Evolutionary conservation across 2,797 vertebrate genomes (phyloP).

Genomic region (Philypnodon macrostomus): DNA sequence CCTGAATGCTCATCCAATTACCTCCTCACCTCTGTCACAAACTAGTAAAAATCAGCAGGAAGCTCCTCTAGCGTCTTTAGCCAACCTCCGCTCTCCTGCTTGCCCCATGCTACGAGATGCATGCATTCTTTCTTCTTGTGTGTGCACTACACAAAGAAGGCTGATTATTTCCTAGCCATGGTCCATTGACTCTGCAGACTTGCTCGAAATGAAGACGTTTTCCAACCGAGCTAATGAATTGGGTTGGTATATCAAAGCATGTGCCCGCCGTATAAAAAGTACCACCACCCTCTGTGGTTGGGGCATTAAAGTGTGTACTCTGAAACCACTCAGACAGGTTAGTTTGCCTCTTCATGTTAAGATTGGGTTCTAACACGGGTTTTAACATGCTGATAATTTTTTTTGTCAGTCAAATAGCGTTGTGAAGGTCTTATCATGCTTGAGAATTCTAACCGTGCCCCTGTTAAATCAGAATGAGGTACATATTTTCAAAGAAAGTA

Average conservation of each 20-base stretch:
- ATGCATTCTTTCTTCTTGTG: constrained; percentile 21
- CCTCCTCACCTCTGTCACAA: constrained; percentile 22
- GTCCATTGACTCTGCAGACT: constrained; percentile 50
- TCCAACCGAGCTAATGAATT: constrained; percentile 55
- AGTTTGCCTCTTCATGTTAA: not conserved
- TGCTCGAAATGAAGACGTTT: constrained; percentile 51
- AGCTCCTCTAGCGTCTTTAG: constrained; percentile 18
- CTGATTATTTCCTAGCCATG: constrained; percentile 48
- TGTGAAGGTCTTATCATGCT: not conserved
- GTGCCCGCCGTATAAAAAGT: constrained; percentile 10
- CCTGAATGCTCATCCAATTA: constrained; percentile 25
- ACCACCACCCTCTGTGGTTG: constrained; percentile 23
- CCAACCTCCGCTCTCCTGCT: constrained; percentile 21
- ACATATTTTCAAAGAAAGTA: constrained; percentile 52
- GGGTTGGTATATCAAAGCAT: constrained; percentile 38
- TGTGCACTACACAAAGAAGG: constrained; percentile 22
- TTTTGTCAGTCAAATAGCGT: no score
- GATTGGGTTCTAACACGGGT: not conserved
- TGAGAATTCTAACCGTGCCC: not conserved
- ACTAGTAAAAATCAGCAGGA: constrained; percentile 8
- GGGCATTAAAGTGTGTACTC: constrained; percentile 37
- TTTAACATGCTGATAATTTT: no score
- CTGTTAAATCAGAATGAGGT: constrained; percentile 42
- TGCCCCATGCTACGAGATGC: constrained; percentile 14
- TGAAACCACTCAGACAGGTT: constrained; percentile 35